Evolutionary conservation across 2,797 vertebrate species (phyloP), one percentile per base, ranked within the genome.

Genomic region (Bradypodion ventrale): DNA sequence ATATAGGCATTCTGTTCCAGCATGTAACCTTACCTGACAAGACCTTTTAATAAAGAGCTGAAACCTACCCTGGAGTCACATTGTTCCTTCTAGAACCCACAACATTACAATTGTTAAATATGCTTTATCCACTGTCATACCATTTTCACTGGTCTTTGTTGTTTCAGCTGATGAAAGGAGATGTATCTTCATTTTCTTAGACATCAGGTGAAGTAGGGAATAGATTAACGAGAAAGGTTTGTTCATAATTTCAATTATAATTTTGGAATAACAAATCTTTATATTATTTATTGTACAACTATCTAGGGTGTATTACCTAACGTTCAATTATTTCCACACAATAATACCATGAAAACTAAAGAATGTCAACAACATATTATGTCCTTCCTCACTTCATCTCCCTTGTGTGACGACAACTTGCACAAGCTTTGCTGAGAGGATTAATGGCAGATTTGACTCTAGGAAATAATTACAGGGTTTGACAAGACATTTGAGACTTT

Each of bases 371-470:
- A 83, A 91, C 83, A 86, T 76, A 89, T 89, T 73, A 75, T 88
- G 87, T 89, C 75, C 81, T 84, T 86, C 63, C 78, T 88, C 90
- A 87, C 91, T 92, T 91, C 80, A 78, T 88, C 56, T n/a, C 59
- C 83, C 92, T 85, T 81, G 59, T 89, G 87, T 83, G 65, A 79
- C 86, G 32, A 88, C 77, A 89, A 65, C 93, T 86, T 90, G 75
- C 62, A 89, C 79, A 87, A 83, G 42, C 68, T 91, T 92, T 91
- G 90, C 87, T 90, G 90, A 94, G 85, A 88, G 92, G 89, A 92
- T 95, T 94, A 95, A 94, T 93, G 90, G 84, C 87, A 94, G 87
- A 74, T 93, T 87, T 94, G 88, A 93, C 90, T 92, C 81, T 88
- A 85, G 92, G 87, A 89, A 90, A 87, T 91, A 93, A 96, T 94